Conservation (phyloP, 2,113 vertebrate genomes). For the Gadus chalcogrammus region DNA sequence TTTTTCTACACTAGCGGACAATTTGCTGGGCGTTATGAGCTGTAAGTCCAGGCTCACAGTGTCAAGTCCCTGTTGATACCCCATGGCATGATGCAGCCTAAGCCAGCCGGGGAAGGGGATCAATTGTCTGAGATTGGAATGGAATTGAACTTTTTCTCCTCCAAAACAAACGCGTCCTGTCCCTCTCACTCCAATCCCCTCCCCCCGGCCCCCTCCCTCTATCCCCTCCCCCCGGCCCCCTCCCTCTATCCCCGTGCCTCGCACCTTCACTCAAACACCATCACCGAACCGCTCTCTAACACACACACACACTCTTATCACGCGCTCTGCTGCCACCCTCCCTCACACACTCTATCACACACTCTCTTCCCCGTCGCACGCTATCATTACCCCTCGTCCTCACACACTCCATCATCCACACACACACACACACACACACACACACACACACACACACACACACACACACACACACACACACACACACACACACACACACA, state of each 20-base stretch:
- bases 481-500: no score
- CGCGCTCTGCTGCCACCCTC: no score
- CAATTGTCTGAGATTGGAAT: slow-evolving; percentile 36
- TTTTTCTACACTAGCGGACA: slow-evolving; percentile 25
- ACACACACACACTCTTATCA: no score
- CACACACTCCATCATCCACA: background rate
- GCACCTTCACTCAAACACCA: background rate
- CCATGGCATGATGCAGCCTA: slow-evolving; percentile 43
- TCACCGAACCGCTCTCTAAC: background rate
- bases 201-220: slow-evolving; percentile 4
- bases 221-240: no score
- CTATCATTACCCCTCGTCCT: no score
- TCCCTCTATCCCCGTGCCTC: slow-evolving; percentile 21
- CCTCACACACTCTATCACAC: no score
- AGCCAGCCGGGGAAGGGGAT: slow-evolving; percentile 29
- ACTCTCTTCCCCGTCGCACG: no score
- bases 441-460: no score
- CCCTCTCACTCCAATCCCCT: background rate
- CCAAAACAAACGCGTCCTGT: slow-evolving; percentile 23
- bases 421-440: no score
- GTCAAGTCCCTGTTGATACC: slow-evolving; percentile 40
- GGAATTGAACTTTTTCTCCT: slow-evolving; percentile 26
- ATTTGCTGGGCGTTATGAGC: slow-evolving; percentile 28
- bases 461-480: no score
- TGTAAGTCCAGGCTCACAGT: slow-evolving; percentile 28